Evolutionary conservation across 1,140 invertebrate species (phyloP).

Genomic region (Antheraea mylitta): DNA sequence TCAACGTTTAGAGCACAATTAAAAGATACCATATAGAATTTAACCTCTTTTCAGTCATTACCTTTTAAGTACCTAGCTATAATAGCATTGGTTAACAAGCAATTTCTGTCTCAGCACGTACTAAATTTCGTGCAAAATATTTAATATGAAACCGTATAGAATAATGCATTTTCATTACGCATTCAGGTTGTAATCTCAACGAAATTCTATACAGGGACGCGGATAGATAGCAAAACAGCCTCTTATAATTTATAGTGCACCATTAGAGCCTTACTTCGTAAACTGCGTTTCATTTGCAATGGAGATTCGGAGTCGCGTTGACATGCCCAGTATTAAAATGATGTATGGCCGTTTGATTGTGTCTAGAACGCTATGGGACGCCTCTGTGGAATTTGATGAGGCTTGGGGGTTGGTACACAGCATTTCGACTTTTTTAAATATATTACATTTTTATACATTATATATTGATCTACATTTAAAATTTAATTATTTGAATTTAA

Average conservation of each 20-base stretch:
- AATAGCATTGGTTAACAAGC: constrained; percentile 24
- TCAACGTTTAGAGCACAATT: too few relatives aligned
- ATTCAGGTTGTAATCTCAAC: constrained; percentile 67
- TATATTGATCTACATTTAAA: not conserved
- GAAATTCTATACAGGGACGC: constrained; percentile 59
- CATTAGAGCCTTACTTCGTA: constrained; percentile 59
- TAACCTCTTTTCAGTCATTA: constrained; percentile 17
- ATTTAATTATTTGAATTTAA: too few relatives aligned
- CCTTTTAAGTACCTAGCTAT: constrained; percentile 14
- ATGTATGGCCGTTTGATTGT: constrained; percentile 70
- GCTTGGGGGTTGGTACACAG: not conserved
- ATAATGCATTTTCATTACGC: constrained; percentile 61
- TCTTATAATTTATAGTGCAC: constrained; percentile 65
- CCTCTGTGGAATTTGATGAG: constrained; percentile 5
- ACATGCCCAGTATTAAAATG: constrained; percentile 71
- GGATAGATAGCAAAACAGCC: constrained; percentile 59
- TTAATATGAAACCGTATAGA: constrained; percentile 21
- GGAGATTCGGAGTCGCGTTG: constrained; percentile 70
- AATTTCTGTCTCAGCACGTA: constrained; percentile 13
- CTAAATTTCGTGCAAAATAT: constrained; percentile 12
- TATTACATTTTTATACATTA: not conserved
- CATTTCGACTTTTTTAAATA: not conserved
- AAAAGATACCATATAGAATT: constrained; percentile 7
- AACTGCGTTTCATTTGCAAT: constrained; percentile 68
- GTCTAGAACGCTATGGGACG: constrained; percentile 14